Conservation (phyloP, 2,888 invertebrate genomes). For the Dicyrtoma fusca region DNA sequence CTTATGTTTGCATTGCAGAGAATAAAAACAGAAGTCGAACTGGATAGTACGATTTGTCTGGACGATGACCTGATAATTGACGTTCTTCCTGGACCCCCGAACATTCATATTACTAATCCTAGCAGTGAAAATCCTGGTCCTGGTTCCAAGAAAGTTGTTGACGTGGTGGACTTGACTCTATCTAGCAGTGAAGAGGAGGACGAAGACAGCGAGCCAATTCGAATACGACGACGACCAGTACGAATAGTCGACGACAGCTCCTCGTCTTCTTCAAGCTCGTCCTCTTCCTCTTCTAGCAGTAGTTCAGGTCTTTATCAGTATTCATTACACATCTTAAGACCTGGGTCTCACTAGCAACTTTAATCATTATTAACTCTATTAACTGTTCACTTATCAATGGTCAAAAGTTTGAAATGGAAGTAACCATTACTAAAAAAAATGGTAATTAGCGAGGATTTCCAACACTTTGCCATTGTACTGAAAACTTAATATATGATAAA, state of each 20-base stretch:
- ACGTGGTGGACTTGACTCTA: constrained; percentile 71
- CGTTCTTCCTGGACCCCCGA: neutral
- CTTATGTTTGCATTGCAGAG: constrained; percentile 9
- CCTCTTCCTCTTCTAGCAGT: neutral
- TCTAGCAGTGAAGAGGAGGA: constrained; percentile 69
- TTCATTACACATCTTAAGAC: too few species aligned
- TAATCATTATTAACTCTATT: too few species aligned
- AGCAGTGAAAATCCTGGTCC: constrained; percentile 58
- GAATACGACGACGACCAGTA: constrained; percentile 3
- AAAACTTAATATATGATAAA: too few species aligned
- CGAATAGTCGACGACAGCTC: constrained; percentile 15
- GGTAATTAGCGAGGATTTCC: too few species aligned
- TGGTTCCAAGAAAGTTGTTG: constrained; percentile 49
- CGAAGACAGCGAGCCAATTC: neutral
- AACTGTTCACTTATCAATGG: too few species aligned
- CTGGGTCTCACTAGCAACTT: too few species aligned
- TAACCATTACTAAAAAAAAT: too few species aligned
- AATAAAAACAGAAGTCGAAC: constrained; percentile 1
- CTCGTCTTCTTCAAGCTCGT: constrained; percentile 10
- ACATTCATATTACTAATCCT: too few species aligned
- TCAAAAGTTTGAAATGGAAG: too few species aligned
- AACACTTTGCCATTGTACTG: too few species aligned
- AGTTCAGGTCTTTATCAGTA: constrained; percentile 47
- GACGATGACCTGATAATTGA: constrained; percentile 31
- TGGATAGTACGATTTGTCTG: constrained; percentile 32